Evolutionary conservation across 1,140 invertebrate genomes (phyloP).

Genomic region (Zaprionus capensis): DNA sequence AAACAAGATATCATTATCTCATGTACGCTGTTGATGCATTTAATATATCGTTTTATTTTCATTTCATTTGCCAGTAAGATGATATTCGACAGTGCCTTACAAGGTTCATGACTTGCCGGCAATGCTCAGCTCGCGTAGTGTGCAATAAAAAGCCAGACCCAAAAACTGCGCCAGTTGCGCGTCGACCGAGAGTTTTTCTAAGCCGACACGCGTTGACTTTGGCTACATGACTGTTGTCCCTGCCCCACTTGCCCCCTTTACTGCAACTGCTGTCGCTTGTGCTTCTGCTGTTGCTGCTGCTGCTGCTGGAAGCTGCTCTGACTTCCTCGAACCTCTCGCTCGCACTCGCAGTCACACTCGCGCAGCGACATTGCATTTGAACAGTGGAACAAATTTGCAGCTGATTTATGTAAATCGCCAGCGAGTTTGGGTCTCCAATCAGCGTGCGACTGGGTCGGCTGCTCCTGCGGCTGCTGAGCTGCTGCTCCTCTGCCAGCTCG

Average conservation of each 20-base stretch:
- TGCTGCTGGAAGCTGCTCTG: conserved; percentile 68
- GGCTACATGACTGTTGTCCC: conserved; percentile 31
- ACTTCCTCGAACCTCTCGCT: conserved; percentile 78
- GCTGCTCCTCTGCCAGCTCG: conserved; percentile 25
- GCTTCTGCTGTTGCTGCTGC: conserved; percentile 21
- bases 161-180: conserved; percentile 49
- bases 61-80: background rate
- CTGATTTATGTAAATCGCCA: conserved; percentile 80
- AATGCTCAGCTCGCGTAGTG: background rate
- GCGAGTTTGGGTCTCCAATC: conserved; percentile 66
- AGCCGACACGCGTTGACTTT: conserved; percentile 77
- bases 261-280: conserved; percentile 18
- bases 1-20: background rate
- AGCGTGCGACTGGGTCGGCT: conserved; percentile 50
- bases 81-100: background rate
- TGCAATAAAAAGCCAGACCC: conserved; percentile 15
- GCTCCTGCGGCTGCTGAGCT: conserved; percentile 28
- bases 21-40: background rate
- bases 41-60: too few species aligned
- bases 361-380: conserved; percentile 71
- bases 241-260: background rate
- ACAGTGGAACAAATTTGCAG: conserved; percentile 82
- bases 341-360: conserved; percentile 43
- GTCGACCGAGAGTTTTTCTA: conserved; percentile 62
- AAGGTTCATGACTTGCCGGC: background rate